Evolutionary conservation across 92 coral and sea anemone species (phyloP).

Genomic region (Epizoanthus illoricatus): DNA sequence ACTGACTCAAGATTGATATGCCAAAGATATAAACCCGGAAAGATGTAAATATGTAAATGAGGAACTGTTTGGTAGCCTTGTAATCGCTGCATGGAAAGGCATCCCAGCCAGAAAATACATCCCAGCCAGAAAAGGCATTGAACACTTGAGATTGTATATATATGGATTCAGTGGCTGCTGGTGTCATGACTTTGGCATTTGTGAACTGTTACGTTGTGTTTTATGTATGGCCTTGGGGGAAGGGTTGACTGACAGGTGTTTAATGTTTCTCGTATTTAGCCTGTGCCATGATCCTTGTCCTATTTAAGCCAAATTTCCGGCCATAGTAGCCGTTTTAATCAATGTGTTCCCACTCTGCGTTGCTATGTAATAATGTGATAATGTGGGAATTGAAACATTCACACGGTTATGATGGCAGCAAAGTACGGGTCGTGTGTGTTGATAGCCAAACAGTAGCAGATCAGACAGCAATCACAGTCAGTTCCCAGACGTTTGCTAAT

Average conservation of each 20-base stretch:
- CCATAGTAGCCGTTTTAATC: background rate
- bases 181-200: conserved; percentile 16
- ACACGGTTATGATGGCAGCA: background rate
- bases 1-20: no score
- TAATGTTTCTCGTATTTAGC: background rate
- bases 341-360: background rate
- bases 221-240: background rate
- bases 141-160: background rate
- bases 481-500: conserved; percentile 13
- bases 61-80: background rate
- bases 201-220: conserved; percentile 3
- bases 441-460: background rate
- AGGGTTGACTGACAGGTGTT: conserved; percentile 1
- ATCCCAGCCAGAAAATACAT: background rate
- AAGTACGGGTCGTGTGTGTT: background rate
- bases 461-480: conserved; percentile 13
- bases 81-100: no score
- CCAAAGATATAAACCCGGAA: no score
- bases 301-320: conserved; percentile 21
- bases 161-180: conserved; percentile 1
- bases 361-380: background rate
- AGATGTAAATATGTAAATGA: background rate
- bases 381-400: no score
- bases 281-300: background rate
- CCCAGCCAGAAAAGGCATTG: background rate